A percentile compares a stretch with the other conserved stretches of the same genome.
phyloP scores from a whole-genome alignment of 2,113 vertebrate genomes.

The Xyliphius kryptos region DNA sequence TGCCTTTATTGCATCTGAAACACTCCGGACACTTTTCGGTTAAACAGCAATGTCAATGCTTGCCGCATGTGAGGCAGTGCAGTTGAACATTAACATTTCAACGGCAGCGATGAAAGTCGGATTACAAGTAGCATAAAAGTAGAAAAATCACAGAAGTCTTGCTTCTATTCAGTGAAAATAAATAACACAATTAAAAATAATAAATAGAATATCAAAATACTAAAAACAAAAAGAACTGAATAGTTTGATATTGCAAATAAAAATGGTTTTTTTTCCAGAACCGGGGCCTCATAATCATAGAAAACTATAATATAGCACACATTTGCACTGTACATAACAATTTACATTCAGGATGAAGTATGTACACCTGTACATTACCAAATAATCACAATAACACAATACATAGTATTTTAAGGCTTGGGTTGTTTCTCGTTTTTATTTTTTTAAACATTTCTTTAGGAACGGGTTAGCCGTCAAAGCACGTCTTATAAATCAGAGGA shows the following conservation, averaged over 20 bases:
- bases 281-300: conserved; percentile 57
- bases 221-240: conserved; percentile 44
- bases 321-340: conserved; percentile 61
- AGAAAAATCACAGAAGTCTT: conserved; percentile 61
- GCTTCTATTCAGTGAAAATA: conserved; percentile 66
- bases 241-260: too few species aligned
- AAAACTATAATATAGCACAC: conserved; percentile 59
- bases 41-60: too few species aligned
- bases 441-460: too few species aligned
- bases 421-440: conserved; percentile 48
- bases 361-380: conserved; percentile 65
- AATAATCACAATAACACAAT: conserved; percentile 71
- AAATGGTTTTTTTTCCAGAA: too few species aligned
- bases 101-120: conserved; percentile 45
- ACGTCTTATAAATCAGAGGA: conserved; percentile 56
- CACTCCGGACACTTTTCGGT: too few species aligned
- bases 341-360: conserved; percentile 68
- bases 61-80: too few species aligned
- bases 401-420: conserved; percentile 75
- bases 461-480: conserved; percentile 51
- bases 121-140: conserved; percentile 67
- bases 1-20: too few species aligned
- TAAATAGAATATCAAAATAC: conserved; percentile 71
- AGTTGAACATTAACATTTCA: conserved; percentile 51
- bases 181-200: conserved; percentile 70